These are phyloP conservation scores for Aplodontia rufa DNA, from an alignment of 2,113 vertebrate species.

Conservation along the genomic window DNA sequence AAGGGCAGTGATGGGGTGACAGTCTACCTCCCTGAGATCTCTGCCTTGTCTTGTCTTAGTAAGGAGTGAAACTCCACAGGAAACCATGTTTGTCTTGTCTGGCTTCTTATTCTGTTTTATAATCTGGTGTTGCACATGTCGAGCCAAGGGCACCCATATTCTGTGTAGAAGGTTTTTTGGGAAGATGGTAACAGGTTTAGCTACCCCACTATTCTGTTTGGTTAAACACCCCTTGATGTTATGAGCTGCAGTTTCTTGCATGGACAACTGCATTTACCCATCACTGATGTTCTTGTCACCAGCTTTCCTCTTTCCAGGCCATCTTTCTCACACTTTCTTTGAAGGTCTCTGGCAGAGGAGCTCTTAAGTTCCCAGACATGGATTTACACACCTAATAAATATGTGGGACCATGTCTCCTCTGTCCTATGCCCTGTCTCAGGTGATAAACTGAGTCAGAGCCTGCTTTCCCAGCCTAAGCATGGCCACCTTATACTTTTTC, in stretches of 20 bases:
- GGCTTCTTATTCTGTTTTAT: background rate
- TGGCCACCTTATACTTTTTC: background rate
- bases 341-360: background rate
- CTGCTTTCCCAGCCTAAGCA: background rate
- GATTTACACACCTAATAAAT: background rate
- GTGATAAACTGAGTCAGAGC: background rate
- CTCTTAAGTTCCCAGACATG: background rate
- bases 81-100: background rate
- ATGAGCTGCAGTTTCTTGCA: background rate
- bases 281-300: background rate
- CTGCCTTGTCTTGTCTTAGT: background rate
- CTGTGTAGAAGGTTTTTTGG: background rate
- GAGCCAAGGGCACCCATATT: background rate
- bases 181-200: background rate
- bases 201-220: background rate
- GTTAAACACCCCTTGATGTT: background rate
- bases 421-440: background rate
- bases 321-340: background rate
- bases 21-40: background rate
- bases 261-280: background rate
- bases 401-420: background rate
- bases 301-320: background rate
- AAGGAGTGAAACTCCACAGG: background rate
- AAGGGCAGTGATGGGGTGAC: too few species aligned
- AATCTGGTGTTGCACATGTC: accelerated